These are phyloP conservation scores for Lepetodrilus schrolli DNA, from an alignment of 2,888 invertebrate species.

Conservation along the genomic window DNA sequence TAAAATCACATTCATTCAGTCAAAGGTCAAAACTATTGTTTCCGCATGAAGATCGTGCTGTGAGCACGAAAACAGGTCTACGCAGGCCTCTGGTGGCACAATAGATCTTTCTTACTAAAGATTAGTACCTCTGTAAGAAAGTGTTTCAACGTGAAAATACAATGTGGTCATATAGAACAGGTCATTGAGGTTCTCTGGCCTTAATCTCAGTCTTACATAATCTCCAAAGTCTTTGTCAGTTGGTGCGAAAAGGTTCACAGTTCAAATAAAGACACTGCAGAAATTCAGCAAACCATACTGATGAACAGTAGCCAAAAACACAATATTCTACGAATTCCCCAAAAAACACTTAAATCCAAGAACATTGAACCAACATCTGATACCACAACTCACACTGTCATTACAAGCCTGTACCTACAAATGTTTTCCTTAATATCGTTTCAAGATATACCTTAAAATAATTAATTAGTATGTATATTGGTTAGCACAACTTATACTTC, in stretches of 20 bases:
- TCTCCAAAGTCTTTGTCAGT: not conserved
- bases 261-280: no score
- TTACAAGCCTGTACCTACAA: no score
- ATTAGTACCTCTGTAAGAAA: not conserved
- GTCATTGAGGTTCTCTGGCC: not conserved
- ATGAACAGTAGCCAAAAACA: no score
- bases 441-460: no score
- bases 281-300: no score
- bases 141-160: constrained; percentile 9
- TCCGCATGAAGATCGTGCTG: not conserved
- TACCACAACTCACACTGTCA: no score
- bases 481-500: no score
- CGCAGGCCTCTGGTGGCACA: not conserved
- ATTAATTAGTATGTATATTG: no score
- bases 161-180: not conserved
- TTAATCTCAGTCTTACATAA: constrained; percentile 5
- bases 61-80: not conserved
- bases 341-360: no score
- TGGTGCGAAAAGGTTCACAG: not conserved
- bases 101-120: not conserved
- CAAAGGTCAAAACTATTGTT: not conserved
- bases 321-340: no score
- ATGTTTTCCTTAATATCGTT: no score
- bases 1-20: constrained; percentile 1
- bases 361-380: no score